These are phyloP conservation scores for Pygoscelis antarcticus DNA, from an alignment of 2,113 vertebrate species.

Conservation along the genomic window DNA sequence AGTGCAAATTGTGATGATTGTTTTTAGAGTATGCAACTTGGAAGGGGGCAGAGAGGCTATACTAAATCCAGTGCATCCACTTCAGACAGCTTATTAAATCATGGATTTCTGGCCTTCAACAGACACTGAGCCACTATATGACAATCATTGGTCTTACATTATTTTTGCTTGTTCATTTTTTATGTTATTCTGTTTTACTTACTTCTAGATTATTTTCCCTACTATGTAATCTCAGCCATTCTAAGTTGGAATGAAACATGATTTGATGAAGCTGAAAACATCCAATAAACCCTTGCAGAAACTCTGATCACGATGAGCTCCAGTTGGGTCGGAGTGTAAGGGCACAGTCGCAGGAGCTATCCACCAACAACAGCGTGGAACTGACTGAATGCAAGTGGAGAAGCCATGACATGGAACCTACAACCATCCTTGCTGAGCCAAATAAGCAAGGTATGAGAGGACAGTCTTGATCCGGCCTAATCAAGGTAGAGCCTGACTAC, in stretches of 20 bases:
- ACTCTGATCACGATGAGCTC: background rate
- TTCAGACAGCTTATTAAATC: background rate
- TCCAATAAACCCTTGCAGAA: background rate
- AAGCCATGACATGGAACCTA: background rate
- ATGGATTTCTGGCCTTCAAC: background rate
- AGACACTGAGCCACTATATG: rapidly evolving
- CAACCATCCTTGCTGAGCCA: background rate
- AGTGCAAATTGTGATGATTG: background rate
- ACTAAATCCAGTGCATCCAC: background rate
- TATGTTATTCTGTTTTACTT: background rate
- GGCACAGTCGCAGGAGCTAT: background rate
- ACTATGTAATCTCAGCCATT: background rate
- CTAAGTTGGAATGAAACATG: background rate
- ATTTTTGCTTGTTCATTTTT: background rate
- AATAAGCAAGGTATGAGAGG: background rate
- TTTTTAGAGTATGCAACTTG: background rate
- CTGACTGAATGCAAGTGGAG: background rate
- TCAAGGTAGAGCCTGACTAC: background rate
- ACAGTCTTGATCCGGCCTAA: background rate
- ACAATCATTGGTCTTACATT: background rate
- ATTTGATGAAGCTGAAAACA: background rate
- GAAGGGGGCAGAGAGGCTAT: background rate
- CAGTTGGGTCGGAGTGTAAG: rapidly evolving
- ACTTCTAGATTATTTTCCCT: background rate
- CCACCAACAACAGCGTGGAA: background rate